Conservation (phyloP, 2,113 vertebrate genomes). For the Xyrauchen texanus region DNA sequence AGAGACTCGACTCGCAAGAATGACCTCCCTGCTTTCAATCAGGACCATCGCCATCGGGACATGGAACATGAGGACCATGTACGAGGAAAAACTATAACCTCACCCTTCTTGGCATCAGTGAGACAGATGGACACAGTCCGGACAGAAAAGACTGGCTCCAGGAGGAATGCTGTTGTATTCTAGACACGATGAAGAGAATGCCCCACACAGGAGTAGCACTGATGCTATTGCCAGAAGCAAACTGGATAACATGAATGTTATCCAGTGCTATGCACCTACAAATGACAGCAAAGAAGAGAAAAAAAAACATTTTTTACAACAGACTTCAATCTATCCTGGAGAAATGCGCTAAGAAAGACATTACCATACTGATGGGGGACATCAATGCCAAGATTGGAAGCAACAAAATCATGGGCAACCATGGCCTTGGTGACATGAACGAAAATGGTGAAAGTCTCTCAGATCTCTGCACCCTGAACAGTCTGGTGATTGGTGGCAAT, state of each 20-base stretch:
- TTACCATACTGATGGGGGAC: too few species aligned
- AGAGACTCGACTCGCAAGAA: too few species aligned
- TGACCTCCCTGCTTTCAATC: not conserved
- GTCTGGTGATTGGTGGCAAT: too few species aligned
- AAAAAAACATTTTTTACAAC: not conserved
- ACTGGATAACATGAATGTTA: not conserved
- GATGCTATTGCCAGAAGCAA: not conserved
- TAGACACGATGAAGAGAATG: not conserved
- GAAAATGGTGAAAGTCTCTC: too few species aligned
- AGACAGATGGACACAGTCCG: slow-evolving; percentile 12
- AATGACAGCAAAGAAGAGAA: not conserved
- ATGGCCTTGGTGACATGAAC: too few species aligned
- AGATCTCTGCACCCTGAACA: too few species aligned
- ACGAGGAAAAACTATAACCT: slow-evolving; percentile 13
- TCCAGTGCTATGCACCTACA: slow-evolving; percentile 13
- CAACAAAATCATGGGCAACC: too few species aligned
- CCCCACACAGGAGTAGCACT: slow-evolving; percentile 1
- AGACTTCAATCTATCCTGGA: not conserved
- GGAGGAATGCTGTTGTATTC: slow-evolving; percentile 17
- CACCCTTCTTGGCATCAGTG: not conserved
- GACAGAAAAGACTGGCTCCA: not conserved
- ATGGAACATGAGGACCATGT: slow-evolving; percentile 24
- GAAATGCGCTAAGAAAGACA: too few species aligned
- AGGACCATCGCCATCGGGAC: not conserved
- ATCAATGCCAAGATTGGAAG: too few species aligned